Base-by-base conservation (phyloP, 2,113 vertebrate genomes). In the Paralichthys olivaceus region DNA sequence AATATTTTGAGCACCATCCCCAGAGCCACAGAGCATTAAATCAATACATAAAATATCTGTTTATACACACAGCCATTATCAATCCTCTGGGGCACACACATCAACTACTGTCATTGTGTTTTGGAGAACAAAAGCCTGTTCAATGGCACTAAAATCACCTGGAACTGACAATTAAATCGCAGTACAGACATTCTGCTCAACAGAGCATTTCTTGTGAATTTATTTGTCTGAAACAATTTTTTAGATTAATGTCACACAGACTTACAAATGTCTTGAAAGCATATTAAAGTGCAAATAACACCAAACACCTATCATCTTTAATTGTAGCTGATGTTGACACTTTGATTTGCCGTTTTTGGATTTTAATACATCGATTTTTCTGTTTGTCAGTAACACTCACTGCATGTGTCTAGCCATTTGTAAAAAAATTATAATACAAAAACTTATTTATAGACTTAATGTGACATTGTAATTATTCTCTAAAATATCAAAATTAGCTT, bases 41-140 rank as follows among this genome's bases (percentile, higher is more conserved):
- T 87, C 76, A 83, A 83, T 68, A 79, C 8, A 81, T 78, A 49
- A 72, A 53, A 88, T 73, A 79, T 80, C 53, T 80, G 59, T 65
- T 72, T 66, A 74, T 79, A 74, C 79, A 25, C 63, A 56, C 23
- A 58, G 58, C 56, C 64, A 45, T 71, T 74, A 72, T 75, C 56
- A 3, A 22, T 80, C 58, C 49, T 69, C 59, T 55, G 13, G 66
- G 34, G 58, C 32, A 54, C 47, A 63, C 40, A 49, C 28, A 64
- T 65, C 66, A 69, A 49, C 43, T 65, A 11, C 32, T 65, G 40
- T 19, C 5, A 1, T 14, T 69, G 43, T 65, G 54, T 37, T 71
- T 12, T 13, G 34, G 49, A 23, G 54, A 69, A 77, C 49, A 65
- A 58, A 66, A 71, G 43, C 43, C 54, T 19, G 25, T 59, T 7